Percentiles rank a stretch among this genome's conserved stretches.
Conservation (phyloP, 2,888 invertebrate species). For the Selenia dentaria region DNA sequence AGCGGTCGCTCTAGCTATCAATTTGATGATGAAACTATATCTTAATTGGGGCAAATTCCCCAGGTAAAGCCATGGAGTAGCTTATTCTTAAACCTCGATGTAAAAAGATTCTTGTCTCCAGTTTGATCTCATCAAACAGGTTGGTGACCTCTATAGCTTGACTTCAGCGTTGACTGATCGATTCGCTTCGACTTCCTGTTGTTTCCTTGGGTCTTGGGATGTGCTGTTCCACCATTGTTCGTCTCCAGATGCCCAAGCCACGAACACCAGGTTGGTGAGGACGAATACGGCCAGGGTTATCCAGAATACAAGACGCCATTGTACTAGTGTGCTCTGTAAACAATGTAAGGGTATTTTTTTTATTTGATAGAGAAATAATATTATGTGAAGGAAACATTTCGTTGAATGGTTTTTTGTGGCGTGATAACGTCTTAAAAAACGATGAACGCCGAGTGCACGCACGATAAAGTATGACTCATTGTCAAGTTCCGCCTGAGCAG, state of each 20-base stretch:
- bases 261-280: constrained; percentile 89
- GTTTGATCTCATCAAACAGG: not conserved
- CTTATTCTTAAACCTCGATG: not conserved
- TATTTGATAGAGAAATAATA: too few species aligned
- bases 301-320: constrained; percentile 94
- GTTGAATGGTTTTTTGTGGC: too few species aligned
- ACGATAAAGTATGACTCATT: too few species aligned
- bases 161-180: constrained; percentile 64
- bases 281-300: constrained; percentile 89
- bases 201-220: constrained; percentile 58
- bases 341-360: too few species aligned
- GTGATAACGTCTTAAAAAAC: too few species aligned
- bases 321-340: constrained; percentile 84
- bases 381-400: too few species aligned
- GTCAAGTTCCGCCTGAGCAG: too few species aligned
- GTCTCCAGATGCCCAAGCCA: constrained; percentile 90
- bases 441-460: too few species aligned
- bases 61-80: too few species aligned
- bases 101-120: not conserved
- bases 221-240: constrained; percentile 91
- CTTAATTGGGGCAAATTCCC: too few species aligned
- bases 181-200: constrained; percentile 55
- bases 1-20: too few species aligned
- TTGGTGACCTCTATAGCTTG: constrained; percentile 50
- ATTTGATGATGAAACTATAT: too few species aligned